phyloP scores from a whole-genome alignment of 2,888 invertebrate species.

The Torymus aiolomorphi region DNA sequence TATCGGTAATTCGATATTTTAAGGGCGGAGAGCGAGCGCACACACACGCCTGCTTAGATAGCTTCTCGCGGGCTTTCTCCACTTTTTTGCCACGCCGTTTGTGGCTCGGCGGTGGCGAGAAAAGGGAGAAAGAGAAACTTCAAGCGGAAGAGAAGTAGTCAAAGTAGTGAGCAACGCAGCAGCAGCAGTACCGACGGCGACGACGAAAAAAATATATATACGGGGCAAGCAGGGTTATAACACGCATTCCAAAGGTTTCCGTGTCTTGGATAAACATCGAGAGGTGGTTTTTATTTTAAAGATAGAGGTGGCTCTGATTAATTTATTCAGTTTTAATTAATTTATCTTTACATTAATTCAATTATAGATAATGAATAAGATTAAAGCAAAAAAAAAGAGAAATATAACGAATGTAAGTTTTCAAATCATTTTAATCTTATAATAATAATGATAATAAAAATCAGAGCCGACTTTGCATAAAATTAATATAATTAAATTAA shows the following conservation, averaged over 20 bases:
- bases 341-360: too few species aligned
- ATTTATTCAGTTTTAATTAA: not conserved
- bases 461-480: conserved; percentile 15
- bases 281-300: conserved; percentile 3
- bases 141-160: conserved; percentile 19
- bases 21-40: not conserved
- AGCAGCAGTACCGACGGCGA: conserved; percentile 30
- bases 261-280: not conserved
- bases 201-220: conserved; percentile 1
- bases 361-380: too few species aligned
- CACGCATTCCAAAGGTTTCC: conserved; percentile 46
- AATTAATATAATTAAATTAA: conserved; percentile 25
- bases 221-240: conserved; percentile 48
- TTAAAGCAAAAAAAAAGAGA: too few species aligned
- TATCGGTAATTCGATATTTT: conserved; percentile 46
- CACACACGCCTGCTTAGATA: too few species aligned
- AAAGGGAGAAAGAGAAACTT: conserved; percentile 22
- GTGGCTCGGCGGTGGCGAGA: not conserved
- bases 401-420: too few species aligned
- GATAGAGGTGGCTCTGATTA: conserved; percentile 24
- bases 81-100: conserved; percentile 1
- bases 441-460: not conserved
- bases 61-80: not conserved
- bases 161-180: not conserved
- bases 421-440: too few species aligned